These are phyloP conservation scores for Epinephelus cyanopodus DNA, from an alignment of 2,113 vertebrate genomes.

Conservation along the genomic window DNA sequence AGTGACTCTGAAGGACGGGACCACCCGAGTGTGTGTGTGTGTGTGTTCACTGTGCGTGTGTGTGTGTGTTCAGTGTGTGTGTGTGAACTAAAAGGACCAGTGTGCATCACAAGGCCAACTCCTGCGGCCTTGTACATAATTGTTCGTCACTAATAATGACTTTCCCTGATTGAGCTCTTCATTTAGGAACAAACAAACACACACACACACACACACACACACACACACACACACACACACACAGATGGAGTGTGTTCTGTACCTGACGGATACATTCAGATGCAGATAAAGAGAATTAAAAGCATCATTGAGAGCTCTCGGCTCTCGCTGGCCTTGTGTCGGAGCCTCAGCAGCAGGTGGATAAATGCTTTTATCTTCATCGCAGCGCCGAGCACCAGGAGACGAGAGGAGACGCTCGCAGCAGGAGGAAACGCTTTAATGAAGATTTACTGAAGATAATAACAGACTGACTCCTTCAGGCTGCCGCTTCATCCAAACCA, in stretches of 20 bases:
- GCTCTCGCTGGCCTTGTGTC: slow-evolving; percentile 37
- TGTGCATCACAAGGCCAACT: slow-evolving; percentile 57
- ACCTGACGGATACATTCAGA: slow-evolving; percentile 35
- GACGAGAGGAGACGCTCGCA: too few species aligned
- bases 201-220: slow-evolving; percentile 14
- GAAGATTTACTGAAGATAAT: too few species aligned
- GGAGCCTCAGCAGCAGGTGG: slow-evolving; percentile 60
- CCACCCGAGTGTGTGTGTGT: not conserved
- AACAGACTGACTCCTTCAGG: too few species aligned
- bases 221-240: slow-evolving; percentile 23
- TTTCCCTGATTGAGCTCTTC: slow-evolving; percentile 51
- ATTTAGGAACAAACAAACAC: slow-evolving; percentile 28
- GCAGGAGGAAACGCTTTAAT: too few species aligned
- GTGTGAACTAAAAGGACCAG: slow-evolving; percentile 35
- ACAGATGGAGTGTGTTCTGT: not conserved
- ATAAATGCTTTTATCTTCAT: slow-evolving; percentile 45
- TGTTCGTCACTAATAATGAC: slow-evolving; percentile 61
- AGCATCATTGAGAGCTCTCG: slow-evolving; percentile 27
- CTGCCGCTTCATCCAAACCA: too few species aligned
- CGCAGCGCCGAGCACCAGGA: not conserved
- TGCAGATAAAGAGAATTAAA: slow-evolving; percentile 58
- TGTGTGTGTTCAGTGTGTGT: too few species aligned
- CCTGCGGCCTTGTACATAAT: slow-evolving; percentile 46
- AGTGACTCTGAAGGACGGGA: slow-evolving; percentile 71
- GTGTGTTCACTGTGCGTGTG: not conserved